A percentile compares a stretch with the other conserved stretches of the same genome.
These are phyloP conservation scores for Myotis planiceps DNA, from an alignment of 2,797 vertebrate genomes.

Conservation along the genomic window DNA sequence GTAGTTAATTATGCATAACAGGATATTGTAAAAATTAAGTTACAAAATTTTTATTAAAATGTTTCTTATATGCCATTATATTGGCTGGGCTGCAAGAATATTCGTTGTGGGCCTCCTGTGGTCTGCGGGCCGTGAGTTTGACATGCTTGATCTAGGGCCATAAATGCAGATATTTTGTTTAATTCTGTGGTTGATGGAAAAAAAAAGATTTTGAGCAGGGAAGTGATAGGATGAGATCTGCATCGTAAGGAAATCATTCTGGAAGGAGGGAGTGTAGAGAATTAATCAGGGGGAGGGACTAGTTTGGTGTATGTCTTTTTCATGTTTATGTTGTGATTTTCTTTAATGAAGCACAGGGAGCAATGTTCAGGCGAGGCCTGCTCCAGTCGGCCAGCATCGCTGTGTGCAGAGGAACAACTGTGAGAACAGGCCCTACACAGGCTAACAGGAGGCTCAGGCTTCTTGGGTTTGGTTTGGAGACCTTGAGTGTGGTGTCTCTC, in stretches of 20 bases:
- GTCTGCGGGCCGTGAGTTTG: too few relatives aligned
- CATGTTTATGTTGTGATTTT: background rate
- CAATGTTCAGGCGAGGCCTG: background rate
- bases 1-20: too few relatives aligned
- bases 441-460: background rate
- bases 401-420: background rate
- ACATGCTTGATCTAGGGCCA: too few relatives aligned
- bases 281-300: background rate
- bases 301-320: background rate
- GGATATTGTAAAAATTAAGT: too few relatives aligned
- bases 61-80: too few relatives aligned
- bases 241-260: background rate
- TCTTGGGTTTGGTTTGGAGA: background rate
- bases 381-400: too few relatives aligned
- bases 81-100: too few relatives aligned
- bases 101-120: too few relatives aligned
- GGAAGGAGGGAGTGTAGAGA: background rate
- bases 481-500: background rate
- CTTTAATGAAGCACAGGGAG: background rate
- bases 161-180: background rate
- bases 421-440: background rate
- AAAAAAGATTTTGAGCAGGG: background rate
- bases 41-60: too few relatives aligned
- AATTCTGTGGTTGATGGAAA: background rate
- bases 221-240: background rate